Evolutionary conservation across 2,888 invertebrate genomes (phyloP), one percentile per base, ranked within the genome.

Genomic region (Clostera curtula): DNA sequence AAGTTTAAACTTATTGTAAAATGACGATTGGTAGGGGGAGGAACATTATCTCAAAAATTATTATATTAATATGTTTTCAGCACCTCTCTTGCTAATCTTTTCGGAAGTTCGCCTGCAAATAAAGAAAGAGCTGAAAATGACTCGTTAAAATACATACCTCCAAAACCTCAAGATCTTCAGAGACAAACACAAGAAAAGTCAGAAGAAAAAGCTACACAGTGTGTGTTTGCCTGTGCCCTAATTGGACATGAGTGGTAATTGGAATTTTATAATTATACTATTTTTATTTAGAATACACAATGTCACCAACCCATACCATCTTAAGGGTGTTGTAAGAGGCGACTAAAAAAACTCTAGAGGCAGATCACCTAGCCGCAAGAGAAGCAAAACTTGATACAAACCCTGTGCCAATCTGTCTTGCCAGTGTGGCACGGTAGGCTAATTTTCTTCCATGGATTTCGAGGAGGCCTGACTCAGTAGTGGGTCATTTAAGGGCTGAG

Each of bases 181-280:
- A 34, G 41, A 15, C 60, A 55, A 39, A 24, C 46, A 10, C 62
- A n/a, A n/a, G n/a, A n/a, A n/a, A n/a, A n/a, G n/a, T n/a, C 68
- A 27, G 62, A 65, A 33, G 21, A 40, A 8, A 71, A 66, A 46
- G 37, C 57, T 8, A 58, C 68, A 23, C 55, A 70, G 40, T 74
- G 71, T 44, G 33, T 79, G 11, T 71, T 67, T 59, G 77, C 75
- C 6, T 67, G 69, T 51, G 64, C 64, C 14, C 40, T 79, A 24
- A 49, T 57, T 41, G 76, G 63, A 23, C 76, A 76, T 63, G 69
- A 76, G 48, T 83, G 80, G 82, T 82, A 52, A 54, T 47, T 43
- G 31, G 2, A 19, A 21, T 23, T 19, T 18, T 29, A 12, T 20
- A 11, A 8, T 29, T 11, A 2, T 19, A 6, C 12, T 26, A 25